Conservation (phyloP, 2,797 vertebrate genomes). For the Aselliscus stoliczkanus region DNA sequence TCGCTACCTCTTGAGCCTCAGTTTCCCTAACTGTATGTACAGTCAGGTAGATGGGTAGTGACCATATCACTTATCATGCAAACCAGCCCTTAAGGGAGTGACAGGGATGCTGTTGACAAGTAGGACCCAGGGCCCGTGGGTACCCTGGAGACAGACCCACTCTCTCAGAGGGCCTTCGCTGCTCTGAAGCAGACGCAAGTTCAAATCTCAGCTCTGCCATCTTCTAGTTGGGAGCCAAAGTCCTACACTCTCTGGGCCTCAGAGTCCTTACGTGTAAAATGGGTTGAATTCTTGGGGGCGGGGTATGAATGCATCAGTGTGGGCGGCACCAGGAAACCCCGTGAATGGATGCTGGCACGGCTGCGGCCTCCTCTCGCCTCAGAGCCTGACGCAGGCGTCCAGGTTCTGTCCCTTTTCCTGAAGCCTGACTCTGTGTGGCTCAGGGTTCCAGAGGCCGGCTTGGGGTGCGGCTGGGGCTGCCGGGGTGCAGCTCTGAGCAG, state of each 20-base stretch:
- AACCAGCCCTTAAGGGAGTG: fast-evolving
- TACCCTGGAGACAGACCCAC: fast-evolving
- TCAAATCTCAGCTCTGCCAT: fast-evolving
- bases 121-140: fast-evolving
- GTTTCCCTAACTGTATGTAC: not conserved
- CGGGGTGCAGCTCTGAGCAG: fast-evolving
- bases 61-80: fast-evolving
- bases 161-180: fast-evolving
- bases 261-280: not conserved
- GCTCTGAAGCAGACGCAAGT: fast-evolving
- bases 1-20: not conserved
- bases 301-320: too few species aligned
- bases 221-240: too few species aligned
- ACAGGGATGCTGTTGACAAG: not conserved
- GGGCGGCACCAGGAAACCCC: fast-evolving
- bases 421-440: not conserved
- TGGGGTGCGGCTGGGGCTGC: fast-evolving
- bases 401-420: fast-evolving
- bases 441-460: not conserved
- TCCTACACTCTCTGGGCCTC: not conserved
- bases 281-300: not conserved
- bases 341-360: fast-evolving
- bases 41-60: fast-evolving
- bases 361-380: fast-evolving
- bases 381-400: fast-evolving